Percentiles rank a stretch among this genome's conserved stretches.
phyloP scores from a whole-genome alignment of 2,113 vertebrate species.

The Oreochromis tanganicae region DNA sequence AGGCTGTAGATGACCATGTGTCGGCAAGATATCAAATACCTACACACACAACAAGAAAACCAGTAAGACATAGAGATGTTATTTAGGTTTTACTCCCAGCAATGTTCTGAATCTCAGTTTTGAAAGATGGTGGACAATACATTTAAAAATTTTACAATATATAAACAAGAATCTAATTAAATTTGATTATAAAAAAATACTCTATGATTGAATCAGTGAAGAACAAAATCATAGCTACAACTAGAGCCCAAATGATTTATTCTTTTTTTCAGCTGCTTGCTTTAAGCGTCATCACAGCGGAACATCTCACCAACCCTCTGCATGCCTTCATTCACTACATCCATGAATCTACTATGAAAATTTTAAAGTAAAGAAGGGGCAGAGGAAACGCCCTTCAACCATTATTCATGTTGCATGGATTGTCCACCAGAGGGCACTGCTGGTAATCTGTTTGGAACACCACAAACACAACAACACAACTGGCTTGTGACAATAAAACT shows the following conservation, averaged over 20 bases:
- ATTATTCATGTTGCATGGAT: neutral
- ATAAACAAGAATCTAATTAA: neutral
- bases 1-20: constrained; percentile 72
- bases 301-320: neutral
- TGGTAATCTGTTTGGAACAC: neutral
- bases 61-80: neutral
- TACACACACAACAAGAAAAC: constrained; percentile 29
- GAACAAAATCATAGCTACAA: neutral
- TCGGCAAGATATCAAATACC: constrained; percentile 83
- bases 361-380: neutral
- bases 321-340: neutral
- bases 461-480: neutral
- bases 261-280: neutral
- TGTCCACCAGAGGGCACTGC: neutral
- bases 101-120: neutral
- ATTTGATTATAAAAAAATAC: neutral
- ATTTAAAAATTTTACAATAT: neutral
- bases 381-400: neutral
- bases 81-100: neutral
- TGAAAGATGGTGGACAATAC: neutral
- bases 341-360: neutral
- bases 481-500: neutral
- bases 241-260: neutral
- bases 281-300: neutral
- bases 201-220: neutral